Conservation (phyloP, 2,888 invertebrate species). For the Nemotelus pantherinus region DNA sequence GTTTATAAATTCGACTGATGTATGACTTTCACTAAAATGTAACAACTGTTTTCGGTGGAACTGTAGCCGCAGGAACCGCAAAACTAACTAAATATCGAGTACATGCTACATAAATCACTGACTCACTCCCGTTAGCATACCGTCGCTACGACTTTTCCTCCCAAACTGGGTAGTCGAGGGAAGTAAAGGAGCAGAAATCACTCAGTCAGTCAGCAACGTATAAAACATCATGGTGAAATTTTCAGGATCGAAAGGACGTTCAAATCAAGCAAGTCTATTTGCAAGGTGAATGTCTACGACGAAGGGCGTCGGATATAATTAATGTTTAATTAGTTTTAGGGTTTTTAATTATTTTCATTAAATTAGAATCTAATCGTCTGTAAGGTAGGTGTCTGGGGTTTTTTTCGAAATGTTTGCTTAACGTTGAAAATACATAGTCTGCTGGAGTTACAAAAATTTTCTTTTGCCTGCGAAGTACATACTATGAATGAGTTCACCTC, state of each 20-base stretch:
- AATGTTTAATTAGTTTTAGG: slow-evolving; percentile 50
- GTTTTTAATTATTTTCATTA: slow-evolving; percentile 50
- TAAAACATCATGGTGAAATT: too few species aligned
- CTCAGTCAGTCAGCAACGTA: too few species aligned
- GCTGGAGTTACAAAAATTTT: neutral
- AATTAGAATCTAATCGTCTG: slow-evolving; percentile 45
- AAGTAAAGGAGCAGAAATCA: too few species aligned
- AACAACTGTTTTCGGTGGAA: slow-evolving; percentile 43
- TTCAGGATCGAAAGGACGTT: too few species aligned
- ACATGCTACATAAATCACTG: slow-evolving; percentile 47
- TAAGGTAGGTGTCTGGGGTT: neutral
- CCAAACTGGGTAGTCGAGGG: too few species aligned
- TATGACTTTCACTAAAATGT: slow-evolving; percentile 26
- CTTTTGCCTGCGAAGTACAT: too few species aligned
- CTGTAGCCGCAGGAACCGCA: slow-evolving; percentile 48
- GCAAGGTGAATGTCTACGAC: too few species aligned
- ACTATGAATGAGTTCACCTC: too few species aligned
- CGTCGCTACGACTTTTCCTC: too few species aligned
- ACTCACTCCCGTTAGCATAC: slow-evolving; percentile 1
- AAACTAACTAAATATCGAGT: slow-evolving; percentile 47
- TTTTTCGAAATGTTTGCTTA: too few species aligned
- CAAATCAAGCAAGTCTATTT: too few species aligned
- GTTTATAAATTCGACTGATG: slow-evolving; percentile 26
- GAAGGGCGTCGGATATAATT: slow-evolving; percentile 49
- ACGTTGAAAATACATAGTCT: neutral